These are phyloP conservation scores for Brienomyrus longianalis DNA, from an alignment of 2,113 vertebrate species.

Conservation along the genomic window DNA sequence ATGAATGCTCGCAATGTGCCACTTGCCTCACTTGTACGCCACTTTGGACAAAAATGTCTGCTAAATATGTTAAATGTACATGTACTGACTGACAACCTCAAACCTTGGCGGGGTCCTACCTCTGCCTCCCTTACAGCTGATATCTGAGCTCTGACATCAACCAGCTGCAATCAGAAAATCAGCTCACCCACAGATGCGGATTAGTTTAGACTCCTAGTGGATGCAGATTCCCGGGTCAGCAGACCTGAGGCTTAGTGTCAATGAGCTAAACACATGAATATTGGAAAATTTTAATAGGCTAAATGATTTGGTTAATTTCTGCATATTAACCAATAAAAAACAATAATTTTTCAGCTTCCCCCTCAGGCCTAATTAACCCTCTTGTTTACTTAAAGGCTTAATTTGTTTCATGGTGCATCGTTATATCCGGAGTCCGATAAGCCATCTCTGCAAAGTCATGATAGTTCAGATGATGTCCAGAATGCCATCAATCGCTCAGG, in stretches of 20 bases:
- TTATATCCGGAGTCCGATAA: not conserved
- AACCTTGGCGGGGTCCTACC: not conserved
- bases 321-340: not conserved
- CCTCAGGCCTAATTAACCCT: not conserved
- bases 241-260: not conserved
- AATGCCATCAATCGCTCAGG: not conserved
- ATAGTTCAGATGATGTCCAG: not conserved
- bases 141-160: not conserved
- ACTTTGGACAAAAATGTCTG: not conserved
- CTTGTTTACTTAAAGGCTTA: not conserved
- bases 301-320: not conserved
- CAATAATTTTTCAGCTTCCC: not conserved
- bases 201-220: not conserved
- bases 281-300: not conserved
- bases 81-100: not conserved
- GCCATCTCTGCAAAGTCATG: not conserved
- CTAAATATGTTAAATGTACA: not conserved
- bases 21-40: not conserved
- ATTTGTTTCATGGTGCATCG: not conserved
- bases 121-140: not conserved
- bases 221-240: not conserved
- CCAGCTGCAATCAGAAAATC: not conserved
- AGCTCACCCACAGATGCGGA: not conserved
- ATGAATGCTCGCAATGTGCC: not conserved
- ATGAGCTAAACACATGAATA: not conserved